These are phyloP conservation scores for Papilio polytes DNA, from an alignment of 1,140 invertebrate genomes.

Conservation along the genomic window DNA sequence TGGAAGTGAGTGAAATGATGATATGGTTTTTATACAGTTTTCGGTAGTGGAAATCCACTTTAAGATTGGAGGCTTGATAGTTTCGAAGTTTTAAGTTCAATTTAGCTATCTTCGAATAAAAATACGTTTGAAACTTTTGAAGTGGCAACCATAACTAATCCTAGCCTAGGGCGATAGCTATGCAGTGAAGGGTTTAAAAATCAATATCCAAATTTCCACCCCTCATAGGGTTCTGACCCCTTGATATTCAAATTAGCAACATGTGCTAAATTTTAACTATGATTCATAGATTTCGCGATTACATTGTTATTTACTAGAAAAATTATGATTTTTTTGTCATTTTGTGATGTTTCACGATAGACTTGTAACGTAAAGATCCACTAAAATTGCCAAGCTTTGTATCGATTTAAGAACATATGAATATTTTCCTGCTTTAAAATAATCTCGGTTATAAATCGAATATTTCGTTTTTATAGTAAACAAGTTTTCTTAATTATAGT, in stretches of 20 bases:
- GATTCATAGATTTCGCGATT: constrained; percentile 27
- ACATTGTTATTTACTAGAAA: neutral
- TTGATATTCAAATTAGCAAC: constrained; percentile 35
- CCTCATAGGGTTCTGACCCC: constrained; percentile 43
- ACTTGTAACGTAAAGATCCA: no score
- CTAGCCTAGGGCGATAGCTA: constrained; percentile 36
- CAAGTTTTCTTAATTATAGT: no score
- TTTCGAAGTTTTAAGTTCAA: no score
- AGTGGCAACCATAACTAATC: constrained; percentile 36
- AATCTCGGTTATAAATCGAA: no score
- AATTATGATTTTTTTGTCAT: neutral
- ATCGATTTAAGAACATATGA: no score
- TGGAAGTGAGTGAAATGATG: neutral
- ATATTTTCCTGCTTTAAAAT: no score
- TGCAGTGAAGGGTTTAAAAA: constrained; percentile 51
- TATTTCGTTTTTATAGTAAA: no score
- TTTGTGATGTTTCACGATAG: neutral
- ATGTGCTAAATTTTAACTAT: constrained; percentile 37
- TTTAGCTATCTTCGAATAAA: neutral
- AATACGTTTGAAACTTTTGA: neutral
- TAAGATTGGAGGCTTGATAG: neutral
- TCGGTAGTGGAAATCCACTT: neutral
- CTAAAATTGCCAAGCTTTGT: no score
- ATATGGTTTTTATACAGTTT: neutral
- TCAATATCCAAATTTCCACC: constrained; percentile 48